These are phyloP conservation scores for Geococcyx californianus DNA, from an alignment of 2,113 vertebrate species.

Conservation along the genomic window DNA sequence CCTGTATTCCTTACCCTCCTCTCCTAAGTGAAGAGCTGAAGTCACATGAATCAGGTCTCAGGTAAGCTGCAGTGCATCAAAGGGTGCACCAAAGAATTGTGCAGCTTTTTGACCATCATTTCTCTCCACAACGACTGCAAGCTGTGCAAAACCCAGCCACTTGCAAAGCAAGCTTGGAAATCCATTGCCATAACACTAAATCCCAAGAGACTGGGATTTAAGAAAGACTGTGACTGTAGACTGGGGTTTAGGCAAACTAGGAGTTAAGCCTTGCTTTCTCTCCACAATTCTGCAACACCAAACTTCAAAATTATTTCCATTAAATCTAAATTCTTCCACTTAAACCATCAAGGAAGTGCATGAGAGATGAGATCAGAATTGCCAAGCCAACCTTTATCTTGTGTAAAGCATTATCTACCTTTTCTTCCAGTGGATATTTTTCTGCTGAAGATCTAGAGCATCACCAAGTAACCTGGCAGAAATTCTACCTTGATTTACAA, in stretches of 20 bases:
- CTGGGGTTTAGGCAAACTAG: not conserved
- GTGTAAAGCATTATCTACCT: not conserved
- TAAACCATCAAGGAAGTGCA: not conserved
- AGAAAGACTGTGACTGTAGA: not conserved
- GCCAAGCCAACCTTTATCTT: not conserved
- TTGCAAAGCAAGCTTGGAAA: not conserved
- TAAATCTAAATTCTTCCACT: not conserved
- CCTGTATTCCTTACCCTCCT: not conserved
- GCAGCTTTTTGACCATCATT: rapidly evolving
- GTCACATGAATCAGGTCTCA: not conserved
- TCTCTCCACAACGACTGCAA: not conserved
- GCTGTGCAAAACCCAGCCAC: not conserved
- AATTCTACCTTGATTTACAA: not conserved
- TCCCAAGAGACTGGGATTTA: not conserved
- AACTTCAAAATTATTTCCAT: not conserved
- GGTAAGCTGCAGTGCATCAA: not conserved
- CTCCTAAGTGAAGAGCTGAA: rapidly evolving
- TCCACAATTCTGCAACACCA: not conserved
- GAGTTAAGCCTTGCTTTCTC: not conserved
- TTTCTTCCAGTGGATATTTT: not conserved
- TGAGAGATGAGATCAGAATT: not conserved
- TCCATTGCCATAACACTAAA: not conserved
- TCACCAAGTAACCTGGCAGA: not conserved
- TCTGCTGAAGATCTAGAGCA: not conserved
- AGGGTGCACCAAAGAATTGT: not conserved